A percentile compares a stretch with the other conserved stretches of the same genome.
phyloP scores from a whole-genome alignment of 2,888 invertebrate species.

The Myathropa florea region DNA sequence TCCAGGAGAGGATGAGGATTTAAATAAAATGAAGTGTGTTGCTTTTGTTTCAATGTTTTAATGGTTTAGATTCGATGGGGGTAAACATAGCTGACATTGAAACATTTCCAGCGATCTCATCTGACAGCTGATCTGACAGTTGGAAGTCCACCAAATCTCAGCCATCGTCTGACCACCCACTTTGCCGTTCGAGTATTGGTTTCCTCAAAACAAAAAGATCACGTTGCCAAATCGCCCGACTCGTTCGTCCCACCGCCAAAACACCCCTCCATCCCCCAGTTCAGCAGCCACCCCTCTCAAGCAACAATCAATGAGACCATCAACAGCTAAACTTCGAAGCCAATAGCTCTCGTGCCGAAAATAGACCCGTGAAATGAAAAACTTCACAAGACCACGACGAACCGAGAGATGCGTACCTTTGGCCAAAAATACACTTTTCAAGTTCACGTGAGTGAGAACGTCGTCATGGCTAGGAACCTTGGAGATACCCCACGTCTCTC shows the following conservation, averaged over 20 bases:
- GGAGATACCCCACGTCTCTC: neutral
- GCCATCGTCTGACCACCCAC: neutral
- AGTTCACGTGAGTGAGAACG: constrained; percentile 37
- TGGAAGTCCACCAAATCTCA: neutral
- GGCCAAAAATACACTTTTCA: constrained; percentile 43
- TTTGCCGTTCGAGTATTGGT: neutral
- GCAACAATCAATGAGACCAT: neutral
- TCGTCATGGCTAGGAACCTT: constrained; percentile 18
- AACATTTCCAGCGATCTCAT: neutral
- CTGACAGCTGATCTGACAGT: neutral
- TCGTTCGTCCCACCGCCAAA: neutral
- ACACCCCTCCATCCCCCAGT: neutral
- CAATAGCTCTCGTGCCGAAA: neutral
- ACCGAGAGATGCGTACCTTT: neutral
- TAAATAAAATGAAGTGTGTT: too few relatives aligned
- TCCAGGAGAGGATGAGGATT: too few relatives aligned
- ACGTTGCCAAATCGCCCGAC: neutral
- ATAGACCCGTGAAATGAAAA: neutral
- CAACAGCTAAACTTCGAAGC: neutral
- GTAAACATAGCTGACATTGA: neutral
- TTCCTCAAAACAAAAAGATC: neutral
- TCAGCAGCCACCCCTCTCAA: neutral
- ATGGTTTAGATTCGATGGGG: too few relatives aligned
- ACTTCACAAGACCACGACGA: neutral
- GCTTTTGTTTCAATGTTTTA: too few relatives aligned